Conservation (phyloP, 1,140 invertebrate genomes). For the Uloborus diversus region DNA sequence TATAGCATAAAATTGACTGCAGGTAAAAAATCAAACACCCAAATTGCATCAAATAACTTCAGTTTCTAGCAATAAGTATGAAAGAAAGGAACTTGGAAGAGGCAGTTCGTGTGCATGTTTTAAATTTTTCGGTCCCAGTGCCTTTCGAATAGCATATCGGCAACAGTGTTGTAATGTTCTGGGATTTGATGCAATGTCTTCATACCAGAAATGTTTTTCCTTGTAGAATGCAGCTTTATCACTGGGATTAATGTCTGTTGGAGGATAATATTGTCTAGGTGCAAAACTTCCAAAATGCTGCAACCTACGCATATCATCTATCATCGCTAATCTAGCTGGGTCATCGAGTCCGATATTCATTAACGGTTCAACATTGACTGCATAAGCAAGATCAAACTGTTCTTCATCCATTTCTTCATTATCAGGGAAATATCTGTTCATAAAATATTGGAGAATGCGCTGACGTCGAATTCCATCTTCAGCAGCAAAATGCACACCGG, state of each 20-base stretch:
- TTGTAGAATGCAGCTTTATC: not conserved
- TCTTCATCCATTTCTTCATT: not conserved
- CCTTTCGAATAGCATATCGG: conserved; percentile 61
- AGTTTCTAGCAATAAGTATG: conserved; percentile 61
- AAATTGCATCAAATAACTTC: no score
- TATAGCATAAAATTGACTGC: no score
- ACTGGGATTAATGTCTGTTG: conserved; percentile 13
- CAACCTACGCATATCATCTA: conserved; percentile 32
- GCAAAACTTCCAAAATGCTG: conserved; percentile 31
- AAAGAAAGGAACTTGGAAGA: conserved; percentile 61
- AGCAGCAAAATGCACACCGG: not conserved
- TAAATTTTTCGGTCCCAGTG: conserved; percentile 58
- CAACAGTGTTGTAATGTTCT: conserved; percentile 63
- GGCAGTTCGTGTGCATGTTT: conserved; percentile 60
- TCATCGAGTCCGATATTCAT: not conserved
- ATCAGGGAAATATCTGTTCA: not conserved
- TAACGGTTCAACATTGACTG: not conserved
- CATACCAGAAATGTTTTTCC: conserved; percentile 61
- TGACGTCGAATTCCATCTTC: not conserved
- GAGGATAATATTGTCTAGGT: conserved; percentile 12
- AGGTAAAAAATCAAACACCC: no score
- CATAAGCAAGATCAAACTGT: not conserved
- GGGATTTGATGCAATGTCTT: conserved; percentile 57
- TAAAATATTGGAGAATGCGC: not conserved
- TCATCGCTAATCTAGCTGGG: not conserved